Evolutionary conservation across 2,888 invertebrate genomes (phyloP).

Genomic region (Leptogaster cylindrica): DNA sequence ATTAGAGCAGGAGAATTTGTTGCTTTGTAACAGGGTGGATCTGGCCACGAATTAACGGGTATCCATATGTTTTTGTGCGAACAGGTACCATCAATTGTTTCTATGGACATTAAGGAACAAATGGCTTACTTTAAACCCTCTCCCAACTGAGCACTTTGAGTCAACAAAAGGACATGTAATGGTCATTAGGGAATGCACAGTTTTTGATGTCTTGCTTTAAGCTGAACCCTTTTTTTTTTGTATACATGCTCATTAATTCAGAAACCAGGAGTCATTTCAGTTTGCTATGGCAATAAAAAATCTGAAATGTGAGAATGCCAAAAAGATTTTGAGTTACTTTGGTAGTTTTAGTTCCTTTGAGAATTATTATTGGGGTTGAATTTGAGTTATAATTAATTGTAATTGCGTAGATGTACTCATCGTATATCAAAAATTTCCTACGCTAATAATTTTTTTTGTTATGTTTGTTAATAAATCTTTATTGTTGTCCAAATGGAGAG

Average conservation of each 20-base stretch:
- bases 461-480: too few species aligned
- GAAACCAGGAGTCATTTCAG: constrained; percentile 10
- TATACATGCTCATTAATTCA: constrained; percentile 20
- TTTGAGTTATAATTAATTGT: too few species aligned
- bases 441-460: too few species aligned
- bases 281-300: background rate
- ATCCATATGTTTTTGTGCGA: constrained; percentile 12
- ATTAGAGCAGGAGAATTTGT: too few species aligned
- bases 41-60: constrained; percentile 2
- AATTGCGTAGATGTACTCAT: too few species aligned
- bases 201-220: constrained; percentile 24
- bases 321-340: background rate
- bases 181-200: background rate
- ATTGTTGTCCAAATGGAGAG: too few species aligned
- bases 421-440: too few species aligned
- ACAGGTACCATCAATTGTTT: constrained; percentile 37
- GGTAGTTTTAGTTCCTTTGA: too few species aligned
- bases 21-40: too few species aligned
- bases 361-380: too few species aligned
- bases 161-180: constrained; percentile 25
- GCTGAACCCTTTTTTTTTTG: constrained; percentile 14
- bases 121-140: constrained; percentile 10
- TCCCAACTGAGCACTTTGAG: constrained; percentile 24
- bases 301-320: constrained; percentile 16
- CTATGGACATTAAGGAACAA: constrained; percentile 9